These are phyloP conservation scores for Strix aluco DNA, from an alignment of 2,113 vertebrate species.

Conservation along the genomic window DNA sequence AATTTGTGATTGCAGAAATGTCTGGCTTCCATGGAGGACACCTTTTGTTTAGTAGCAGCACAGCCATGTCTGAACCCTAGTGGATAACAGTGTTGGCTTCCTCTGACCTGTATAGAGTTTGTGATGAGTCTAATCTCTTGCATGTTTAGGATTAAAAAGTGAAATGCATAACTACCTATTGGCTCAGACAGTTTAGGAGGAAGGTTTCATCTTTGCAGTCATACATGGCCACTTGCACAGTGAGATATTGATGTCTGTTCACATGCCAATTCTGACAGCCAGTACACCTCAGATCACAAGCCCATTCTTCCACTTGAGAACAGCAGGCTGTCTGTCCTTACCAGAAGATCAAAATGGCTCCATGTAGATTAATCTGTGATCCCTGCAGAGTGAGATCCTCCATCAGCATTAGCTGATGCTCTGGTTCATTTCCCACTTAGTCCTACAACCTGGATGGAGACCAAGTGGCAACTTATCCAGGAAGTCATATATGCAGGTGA, in stretches of 20 bases:
- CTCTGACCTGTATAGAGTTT: neutral
- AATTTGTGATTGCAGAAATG: neutral
- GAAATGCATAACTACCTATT: neutral
- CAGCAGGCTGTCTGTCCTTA: neutral
- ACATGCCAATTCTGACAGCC: accelerated
- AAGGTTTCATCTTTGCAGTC: neutral
- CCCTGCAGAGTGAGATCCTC: neutral
- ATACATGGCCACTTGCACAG: accelerated
- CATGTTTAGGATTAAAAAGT: neutral
- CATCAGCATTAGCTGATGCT: neutral
- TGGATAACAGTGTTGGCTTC: neutral
- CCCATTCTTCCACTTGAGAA: neutral
- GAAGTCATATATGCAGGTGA: neutral
- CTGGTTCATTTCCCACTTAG: neutral
- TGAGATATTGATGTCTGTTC: neutral
- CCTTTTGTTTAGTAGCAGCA: neutral
- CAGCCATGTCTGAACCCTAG: neutral
- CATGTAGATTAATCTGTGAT: neutral
- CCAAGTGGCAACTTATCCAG: neutral
- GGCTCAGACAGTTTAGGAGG: neutral
- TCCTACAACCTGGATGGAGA: neutral
- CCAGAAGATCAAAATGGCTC: neutral
- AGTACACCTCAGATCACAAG: neutral
- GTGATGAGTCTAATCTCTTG: neutral
- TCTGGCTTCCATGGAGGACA: neutral